Evolutionary conservation across 2,888 invertebrate genomes (phyloP).

Genomic region (Thecocarcelia acutangulata): DNA sequence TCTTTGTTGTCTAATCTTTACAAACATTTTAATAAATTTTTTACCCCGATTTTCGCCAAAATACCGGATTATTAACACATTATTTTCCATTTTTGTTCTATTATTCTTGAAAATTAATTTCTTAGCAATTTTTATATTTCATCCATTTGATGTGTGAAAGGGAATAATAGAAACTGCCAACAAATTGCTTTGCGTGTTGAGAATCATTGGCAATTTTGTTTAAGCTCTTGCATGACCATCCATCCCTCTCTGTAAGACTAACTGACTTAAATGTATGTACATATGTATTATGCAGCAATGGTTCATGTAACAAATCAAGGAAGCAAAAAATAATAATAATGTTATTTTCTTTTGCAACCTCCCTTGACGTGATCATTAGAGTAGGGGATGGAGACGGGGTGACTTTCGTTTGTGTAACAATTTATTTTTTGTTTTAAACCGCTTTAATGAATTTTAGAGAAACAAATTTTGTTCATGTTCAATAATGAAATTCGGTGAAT

Average conservation of each 20-base stretch:
- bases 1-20: too few species aligned
- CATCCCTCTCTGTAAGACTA: too few species aligned
- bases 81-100: neutral
- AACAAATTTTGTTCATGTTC: too few species aligned
- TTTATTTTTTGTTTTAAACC: too few species aligned
- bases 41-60: neutral
- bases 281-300: constrained; percentile 36
- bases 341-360: neutral
- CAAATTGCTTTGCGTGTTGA: neutral
- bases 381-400: constrained; percentile 24
- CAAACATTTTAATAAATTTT: too few species aligned
- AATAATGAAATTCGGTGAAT: too few species aligned
- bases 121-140: constrained; percentile 34
- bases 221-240: neutral
- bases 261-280: constrained; percentile 23
- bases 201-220: constrained; percentile 16
- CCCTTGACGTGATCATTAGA: neutral
- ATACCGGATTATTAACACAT: constrained; percentile 5
- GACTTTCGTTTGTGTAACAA: neutral
- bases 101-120: constrained; percentile 41
- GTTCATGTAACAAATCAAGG: constrained; percentile 30
- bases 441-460: too few species aligned
- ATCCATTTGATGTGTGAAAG: neutral
- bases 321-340: constrained; percentile 35
- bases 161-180: constrained; percentile 11